Percentiles rank a stretch among this genome's conserved stretches.
Evolutionary conservation across 2,888 invertebrate genomes (phyloP).

Genomic region (Busseola fusca): DNA sequence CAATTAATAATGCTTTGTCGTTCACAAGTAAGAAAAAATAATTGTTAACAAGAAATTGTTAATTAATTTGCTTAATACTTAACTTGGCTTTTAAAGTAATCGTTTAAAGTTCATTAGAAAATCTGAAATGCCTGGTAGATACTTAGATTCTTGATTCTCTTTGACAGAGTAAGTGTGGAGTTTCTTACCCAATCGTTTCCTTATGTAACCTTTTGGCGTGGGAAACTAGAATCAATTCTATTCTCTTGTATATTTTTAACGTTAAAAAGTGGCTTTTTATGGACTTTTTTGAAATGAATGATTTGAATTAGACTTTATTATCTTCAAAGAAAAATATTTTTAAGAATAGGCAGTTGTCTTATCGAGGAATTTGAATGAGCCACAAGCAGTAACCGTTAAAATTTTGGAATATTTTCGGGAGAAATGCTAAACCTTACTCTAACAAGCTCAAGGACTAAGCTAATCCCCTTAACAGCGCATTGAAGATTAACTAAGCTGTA

Average conservation of each 20-base stretch:
- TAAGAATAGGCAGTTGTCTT: not conserved
- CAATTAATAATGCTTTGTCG: too few species aligned
- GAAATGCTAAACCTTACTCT: conserved; percentile 3
- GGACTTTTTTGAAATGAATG: not conserved
- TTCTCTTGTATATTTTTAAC: not conserved
- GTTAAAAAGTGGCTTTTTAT: not conserved
- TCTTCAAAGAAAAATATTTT: not conserved
- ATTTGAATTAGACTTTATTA: not conserved
- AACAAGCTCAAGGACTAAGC: conserved; percentile 4
- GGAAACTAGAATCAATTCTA: not conserved
- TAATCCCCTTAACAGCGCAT: conserved; percentile 23
- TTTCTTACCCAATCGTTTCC: too few species aligned
- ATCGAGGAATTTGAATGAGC: conserved; percentile 1
- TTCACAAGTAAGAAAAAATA: too few species aligned
- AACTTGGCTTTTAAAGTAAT: too few species aligned
- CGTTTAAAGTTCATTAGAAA: not conserved
- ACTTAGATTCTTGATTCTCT: not conserved
- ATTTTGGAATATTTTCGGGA: conserved; percentile 8
- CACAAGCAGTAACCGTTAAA: not conserved
- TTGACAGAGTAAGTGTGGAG: not conserved
- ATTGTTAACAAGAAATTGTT: too few species aligned
- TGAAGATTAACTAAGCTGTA: conserved; percentile 18
- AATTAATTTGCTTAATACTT: too few species aligned
- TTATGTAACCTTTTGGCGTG: not conserved
- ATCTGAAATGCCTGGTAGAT: not conserved